Base-by-base conservation (phyloP, 2,797 vertebrate species). In the Danio jaintianensis region DNA sequence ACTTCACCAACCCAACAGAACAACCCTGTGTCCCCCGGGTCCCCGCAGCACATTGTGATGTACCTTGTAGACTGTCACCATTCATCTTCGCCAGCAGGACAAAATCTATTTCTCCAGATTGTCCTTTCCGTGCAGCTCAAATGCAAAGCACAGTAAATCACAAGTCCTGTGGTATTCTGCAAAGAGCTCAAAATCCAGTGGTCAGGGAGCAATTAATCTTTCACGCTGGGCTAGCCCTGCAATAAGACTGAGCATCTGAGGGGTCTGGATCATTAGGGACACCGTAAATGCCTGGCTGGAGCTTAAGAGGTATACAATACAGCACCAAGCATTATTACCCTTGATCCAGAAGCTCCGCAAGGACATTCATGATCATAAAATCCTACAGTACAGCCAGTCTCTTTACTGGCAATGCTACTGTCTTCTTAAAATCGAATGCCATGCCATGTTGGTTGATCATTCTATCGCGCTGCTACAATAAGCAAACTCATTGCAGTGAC, bases 21-120 rank as follows among this genome's bases (percentile, higher is more conserved):
- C 48, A 45, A 47, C 53, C 22, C 59, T 5, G 13, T 36, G 40
- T 82, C 82, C 64, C 76, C 7, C 12, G 71, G 48, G 50, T 48
- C 64, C 52, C n/a, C 18, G 43, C 5, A 36, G 62, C 70, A 75
- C 82, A 68, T 73, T 13, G 22, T 83, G 83, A 84, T 84, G 73
- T 72, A 55, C 73, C 80, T 76, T 82, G 76, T 82, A 80, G 78
- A 86, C 64, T 82, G 86, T 85, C 87, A 78, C 74, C 56, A 82
- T 87, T 83, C 73, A 75, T 87, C 82, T 84, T 77, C 18, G 4
- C 79, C 62, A 61, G 36, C 22, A 59, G 56, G 68, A 80, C 53
- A 74, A 82, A 82, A 85, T 84, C 74, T 66, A 69, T 85, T 77
- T 5, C 38, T 78, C 22, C 71, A 78, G 83, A 88, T 80, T 70